Percentiles rank a stretch among this genome's conserved stretches.
phyloP scores from a whole-genome alignment of 2,113 vertebrate genomes.

The Chionodraco myersi region DNA sequence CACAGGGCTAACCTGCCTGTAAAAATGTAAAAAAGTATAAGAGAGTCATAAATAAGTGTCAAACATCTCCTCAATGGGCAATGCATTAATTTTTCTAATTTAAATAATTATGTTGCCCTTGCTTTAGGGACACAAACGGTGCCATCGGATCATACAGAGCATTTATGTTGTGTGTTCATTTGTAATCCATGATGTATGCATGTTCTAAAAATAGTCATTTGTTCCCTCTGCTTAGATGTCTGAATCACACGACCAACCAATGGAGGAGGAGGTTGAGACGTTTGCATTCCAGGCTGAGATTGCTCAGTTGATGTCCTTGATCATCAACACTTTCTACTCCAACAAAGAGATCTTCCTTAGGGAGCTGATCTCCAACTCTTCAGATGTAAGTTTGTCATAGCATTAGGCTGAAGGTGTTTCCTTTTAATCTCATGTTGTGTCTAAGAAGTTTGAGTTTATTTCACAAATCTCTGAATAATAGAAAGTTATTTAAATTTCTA shows the following conservation, averaged over 20 bases:
- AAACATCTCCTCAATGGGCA: not conserved
- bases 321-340: constrained; percentile 89
- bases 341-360: constrained; percentile 89
- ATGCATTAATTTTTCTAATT: not conserved
- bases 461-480: not conserved
- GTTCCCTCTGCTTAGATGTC: constrained; percentile 80
- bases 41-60: not conserved
- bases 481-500: not conserved
- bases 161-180: not conserved
- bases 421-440: not conserved
- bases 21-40: not conserved
- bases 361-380: constrained; percentile 88
- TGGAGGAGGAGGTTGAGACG: constrained; percentile 87
- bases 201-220: not conserved
- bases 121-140: not conserved
- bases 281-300: constrained; percentile 90
- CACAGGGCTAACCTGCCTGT: not conserved
- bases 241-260: constrained; percentile 76
- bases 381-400: constrained; percentile 80
- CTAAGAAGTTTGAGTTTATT: not conserved
- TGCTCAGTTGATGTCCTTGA: constrained; percentile 88
- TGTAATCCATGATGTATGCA: not conserved
- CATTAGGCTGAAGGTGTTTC: not conserved
- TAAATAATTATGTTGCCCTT: not conserved
- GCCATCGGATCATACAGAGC: not conserved